Evolutionary conservation across 92 coral and sea anemone species (phyloP).

Genomic region (Heliopora coerulea): DNA sequence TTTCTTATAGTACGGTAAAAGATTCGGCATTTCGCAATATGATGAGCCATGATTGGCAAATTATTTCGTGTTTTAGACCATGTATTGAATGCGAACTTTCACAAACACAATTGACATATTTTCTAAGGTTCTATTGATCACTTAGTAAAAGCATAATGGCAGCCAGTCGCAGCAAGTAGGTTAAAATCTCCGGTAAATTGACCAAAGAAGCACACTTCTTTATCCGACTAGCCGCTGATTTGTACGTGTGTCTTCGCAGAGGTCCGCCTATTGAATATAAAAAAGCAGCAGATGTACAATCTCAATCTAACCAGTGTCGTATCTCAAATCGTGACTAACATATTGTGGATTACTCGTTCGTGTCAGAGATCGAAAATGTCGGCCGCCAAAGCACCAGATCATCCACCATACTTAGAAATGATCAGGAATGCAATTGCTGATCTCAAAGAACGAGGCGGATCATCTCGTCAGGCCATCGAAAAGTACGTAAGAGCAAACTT

Average conservation of each 20-base stretch:
- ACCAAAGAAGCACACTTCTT: neutral
- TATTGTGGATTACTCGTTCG: too few relatives aligned
- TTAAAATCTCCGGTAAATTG: neutral
- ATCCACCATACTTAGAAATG: neutral
- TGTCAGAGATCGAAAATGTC: too few relatives aligned
- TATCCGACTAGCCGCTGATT: neutral
- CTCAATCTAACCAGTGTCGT: too few relatives aligned
- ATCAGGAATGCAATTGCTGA: neutral
- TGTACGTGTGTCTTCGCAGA: slow-evolving; percentile 4
- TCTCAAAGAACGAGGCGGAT: neutral
- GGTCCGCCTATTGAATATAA: neutral
- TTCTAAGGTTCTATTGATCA: neutral
- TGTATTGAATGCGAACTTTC: too few relatives aligned
- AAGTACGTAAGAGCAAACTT: neutral
- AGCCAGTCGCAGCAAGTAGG: neutral
- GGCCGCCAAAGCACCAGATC: neutral
- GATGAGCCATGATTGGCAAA: too few relatives aligned
- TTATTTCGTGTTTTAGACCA: too few relatives aligned
- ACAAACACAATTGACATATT: neutral
- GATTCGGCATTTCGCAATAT: too few relatives aligned
- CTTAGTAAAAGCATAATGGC: neutral
- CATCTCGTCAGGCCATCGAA: neutral
- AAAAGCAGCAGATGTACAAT: too few relatives aligned
- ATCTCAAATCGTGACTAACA: too few relatives aligned
- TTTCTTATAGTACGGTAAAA: too few relatives aligned